These are phyloP conservation scores for Monochamus saltuarius DNA, from an alignment of 1,140 invertebrate genomes.

Conservation along the genomic window DNA sequence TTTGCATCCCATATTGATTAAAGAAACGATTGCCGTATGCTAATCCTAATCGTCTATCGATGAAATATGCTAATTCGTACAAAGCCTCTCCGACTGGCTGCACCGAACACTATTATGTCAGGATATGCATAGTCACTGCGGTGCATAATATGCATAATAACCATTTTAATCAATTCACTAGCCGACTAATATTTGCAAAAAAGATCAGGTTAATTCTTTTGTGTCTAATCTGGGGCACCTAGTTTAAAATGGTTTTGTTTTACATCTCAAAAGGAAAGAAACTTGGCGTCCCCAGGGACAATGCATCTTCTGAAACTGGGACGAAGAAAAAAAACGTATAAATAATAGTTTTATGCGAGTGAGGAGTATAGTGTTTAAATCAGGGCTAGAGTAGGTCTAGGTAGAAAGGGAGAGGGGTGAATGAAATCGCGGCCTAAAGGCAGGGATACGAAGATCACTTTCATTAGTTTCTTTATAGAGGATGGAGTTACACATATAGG, in stretches of 20 bases:
- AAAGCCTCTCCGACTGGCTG: constrained; percentile 1
- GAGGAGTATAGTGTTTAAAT: constrained; percentile 11
- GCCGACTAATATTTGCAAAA: constrained; percentile 25
- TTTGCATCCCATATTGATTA: no score
- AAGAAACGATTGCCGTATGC: no score
- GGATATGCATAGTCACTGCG: constrained; percentile 20
- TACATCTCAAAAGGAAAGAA: constrained; percentile 24
- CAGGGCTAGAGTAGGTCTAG: constrained; percentile 14
- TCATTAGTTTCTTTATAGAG: not conserved
- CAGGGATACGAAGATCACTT: no score
- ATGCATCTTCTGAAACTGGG: constrained; percentile 22
- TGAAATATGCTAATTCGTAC: constrained; percentile 1
- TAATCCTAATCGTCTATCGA: no score
- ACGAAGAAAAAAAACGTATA: constrained; percentile 26
- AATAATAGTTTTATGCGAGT: constrained; percentile 27
- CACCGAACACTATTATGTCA: not conserved
- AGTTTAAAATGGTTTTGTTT: constrained; percentile 23
- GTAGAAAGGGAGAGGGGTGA: constrained; percentile 25
- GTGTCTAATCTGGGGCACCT: constrained; percentile 25
- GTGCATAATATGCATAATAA: constrained; percentile 19
- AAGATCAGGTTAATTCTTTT: constrained; percentile 25
- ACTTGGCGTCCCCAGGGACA: constrained; percentile 24
- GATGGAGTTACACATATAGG: not conserved
- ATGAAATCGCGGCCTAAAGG: not conserved
- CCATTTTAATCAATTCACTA: constrained; percentile 21